Conservation (phyloP, 2,113 vertebrate species). For the Daubentonia madagascariensis region DNA sequence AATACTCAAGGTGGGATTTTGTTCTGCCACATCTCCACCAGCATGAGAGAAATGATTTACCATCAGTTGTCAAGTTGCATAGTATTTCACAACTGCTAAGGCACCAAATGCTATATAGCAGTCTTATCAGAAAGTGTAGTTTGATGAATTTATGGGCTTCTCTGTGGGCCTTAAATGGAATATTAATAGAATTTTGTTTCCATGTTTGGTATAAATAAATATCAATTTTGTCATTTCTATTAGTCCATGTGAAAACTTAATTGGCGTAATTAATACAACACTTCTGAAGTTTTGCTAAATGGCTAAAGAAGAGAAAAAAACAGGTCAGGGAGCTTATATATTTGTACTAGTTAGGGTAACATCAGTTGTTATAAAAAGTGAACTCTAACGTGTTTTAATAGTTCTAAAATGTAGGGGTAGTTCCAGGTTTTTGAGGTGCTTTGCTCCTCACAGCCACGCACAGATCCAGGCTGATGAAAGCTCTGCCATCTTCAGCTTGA, state of each 20-base stretch:
- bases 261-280: not conserved
- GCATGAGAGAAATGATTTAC: not conserved
- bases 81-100: not conserved
- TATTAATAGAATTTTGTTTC: not conserved
- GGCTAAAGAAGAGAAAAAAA: not conserved
- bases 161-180: not conserved
- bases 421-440: not conserved
- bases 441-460: not conserved
- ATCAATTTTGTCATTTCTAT: not conserved
- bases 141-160: not conserved
- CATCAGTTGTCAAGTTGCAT: not conserved
- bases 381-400: not conserved
- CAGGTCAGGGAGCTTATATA: not conserved
- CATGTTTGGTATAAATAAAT: not conserved
- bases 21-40: not conserved
- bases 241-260: not conserved
- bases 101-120: not conserved
- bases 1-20: not conserved
- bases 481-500: not conserved
- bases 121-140: not conserved
- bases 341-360: not conserved
- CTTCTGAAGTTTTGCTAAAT: not conserved
- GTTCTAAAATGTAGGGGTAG: not conserved
- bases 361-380: not conserved
- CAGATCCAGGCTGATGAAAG: not conserved